phyloP scores from a whole-genome alignment of 2,888 invertebrate species.

The Colletes collaris region DNA sequence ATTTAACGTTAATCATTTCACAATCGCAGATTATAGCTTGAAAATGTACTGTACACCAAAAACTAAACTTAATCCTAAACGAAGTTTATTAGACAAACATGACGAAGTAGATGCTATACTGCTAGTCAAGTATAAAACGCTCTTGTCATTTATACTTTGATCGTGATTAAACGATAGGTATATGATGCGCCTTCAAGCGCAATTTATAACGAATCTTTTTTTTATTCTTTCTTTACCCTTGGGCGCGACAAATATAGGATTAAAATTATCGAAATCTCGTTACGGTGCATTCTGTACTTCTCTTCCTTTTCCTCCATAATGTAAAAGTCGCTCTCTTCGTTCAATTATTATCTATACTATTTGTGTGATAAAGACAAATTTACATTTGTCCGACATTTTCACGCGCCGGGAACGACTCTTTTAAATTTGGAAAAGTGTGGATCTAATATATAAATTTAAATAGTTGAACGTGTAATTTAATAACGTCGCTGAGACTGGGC shows the following conservation, averaged over 20 bases:
- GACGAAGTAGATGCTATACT: constrained; percentile 60
- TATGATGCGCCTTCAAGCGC: constrained; percentile 26
- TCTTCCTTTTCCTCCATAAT: constrained; percentile 5
- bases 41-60: constrained; percentile 59
- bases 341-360: constrained; percentile 1
- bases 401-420: constrained; percentile 53
- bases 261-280: constrained; percentile 19
- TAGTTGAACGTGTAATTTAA: constrained; percentile 71
- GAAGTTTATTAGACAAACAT: constrained; percentile 47
- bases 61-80: constrained; percentile 64
- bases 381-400: constrained; percentile 56
- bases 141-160: constrained; percentile 60
- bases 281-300: neutral
- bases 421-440: constrained; percentile 49
- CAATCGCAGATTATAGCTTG: constrained; percentile 49
- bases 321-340: constrained; percentile 11
- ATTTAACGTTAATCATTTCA: constrained; percentile 43
- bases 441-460: constrained; percentile 69
- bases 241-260: constrained; percentile 60
- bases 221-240: constrained; percentile 20
- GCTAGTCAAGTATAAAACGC: constrained; percentile 69
- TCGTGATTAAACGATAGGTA: constrained; percentile 29
- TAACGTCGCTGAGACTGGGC: constrained; percentile 78
- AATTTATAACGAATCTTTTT: constrained; percentile 11
- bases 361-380: constrained; percentile 33